phyloP scores from a whole-genome alignment of 2,797 vertebrate genomes.

The Halcyon smyrnensis region DNA sequence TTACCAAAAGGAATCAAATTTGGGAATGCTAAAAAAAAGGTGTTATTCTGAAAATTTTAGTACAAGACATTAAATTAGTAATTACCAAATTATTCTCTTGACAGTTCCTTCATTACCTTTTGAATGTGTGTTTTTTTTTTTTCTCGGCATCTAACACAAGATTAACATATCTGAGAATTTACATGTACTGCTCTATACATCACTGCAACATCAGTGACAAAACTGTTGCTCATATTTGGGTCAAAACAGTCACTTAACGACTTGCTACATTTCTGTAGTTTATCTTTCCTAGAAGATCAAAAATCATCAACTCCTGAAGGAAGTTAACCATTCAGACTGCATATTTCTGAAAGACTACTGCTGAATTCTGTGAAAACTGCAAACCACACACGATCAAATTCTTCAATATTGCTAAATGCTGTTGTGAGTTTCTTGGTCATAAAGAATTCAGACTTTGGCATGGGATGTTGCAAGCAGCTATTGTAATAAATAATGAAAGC shows the following conservation, averaged over 20 bases:
- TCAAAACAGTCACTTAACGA: background rate
- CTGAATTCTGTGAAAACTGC: background rate
- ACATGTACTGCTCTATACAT: background rate
- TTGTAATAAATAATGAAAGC: constrained; percentile 57
- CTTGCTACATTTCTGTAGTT: constrained; percentile 6
- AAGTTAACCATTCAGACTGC: constrained; percentile 7
- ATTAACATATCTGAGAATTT: background rate
- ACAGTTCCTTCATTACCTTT: background rate
- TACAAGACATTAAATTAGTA: background rate
- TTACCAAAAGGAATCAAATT: background rate
- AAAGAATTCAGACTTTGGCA: background rate
- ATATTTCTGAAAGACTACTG: background rate
- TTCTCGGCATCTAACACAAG: background rate
- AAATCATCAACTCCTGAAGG: background rate
- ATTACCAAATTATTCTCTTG: background rate
- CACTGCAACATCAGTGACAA: background rate
- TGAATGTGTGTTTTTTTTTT: background rate
- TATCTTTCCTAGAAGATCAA: constrained; percentile 18
- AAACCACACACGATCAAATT: background rate
- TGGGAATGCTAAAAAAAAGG: background rate
- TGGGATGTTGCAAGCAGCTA: background rate
- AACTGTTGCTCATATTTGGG: background rate
- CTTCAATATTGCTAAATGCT: background rate
- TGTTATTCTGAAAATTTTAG: background rate
- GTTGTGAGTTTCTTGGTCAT: background rate